These are phyloP conservation scores for Pteromalus puparum DNA, from an alignment of 1,140 invertebrate species.

Conservation along the genomic window DNA sequence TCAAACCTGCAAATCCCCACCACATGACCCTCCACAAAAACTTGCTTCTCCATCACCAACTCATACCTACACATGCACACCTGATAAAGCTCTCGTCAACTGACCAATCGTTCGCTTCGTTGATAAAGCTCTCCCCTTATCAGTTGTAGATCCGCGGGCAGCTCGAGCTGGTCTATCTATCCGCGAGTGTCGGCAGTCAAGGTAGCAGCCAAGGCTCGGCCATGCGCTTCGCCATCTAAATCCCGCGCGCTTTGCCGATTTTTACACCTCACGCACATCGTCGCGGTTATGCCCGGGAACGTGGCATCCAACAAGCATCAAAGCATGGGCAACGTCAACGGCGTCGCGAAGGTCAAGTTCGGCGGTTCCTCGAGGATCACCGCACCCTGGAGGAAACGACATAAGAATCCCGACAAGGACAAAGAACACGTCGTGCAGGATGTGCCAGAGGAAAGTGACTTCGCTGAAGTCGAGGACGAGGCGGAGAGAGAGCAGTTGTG, in stretches of 20 bases:
- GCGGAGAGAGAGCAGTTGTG: conserved; percentile 71
- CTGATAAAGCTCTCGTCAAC: not conserved
- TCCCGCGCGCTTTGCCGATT: too few relatives aligned
- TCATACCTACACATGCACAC: not conserved
- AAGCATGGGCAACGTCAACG: conserved; percentile 11
- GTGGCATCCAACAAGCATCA: not conserved
- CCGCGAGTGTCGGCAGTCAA: not conserved
- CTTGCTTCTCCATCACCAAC: too few relatives aligned
- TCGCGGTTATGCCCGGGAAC: not conserved
- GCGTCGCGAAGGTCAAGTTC: not conserved
- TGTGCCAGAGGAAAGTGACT: conserved; percentile 1
- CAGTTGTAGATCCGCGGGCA: not conserved
- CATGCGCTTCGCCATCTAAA: not conserved
- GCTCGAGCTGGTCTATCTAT: not conserved
- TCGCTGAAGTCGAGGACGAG: conserved; percentile 53
- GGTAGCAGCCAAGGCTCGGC: not conserved
- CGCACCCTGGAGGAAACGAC: not conserved
- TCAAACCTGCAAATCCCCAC: too few relatives aligned
- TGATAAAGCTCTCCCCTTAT: not conserved
- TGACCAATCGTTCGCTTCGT: not conserved
- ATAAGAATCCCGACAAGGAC: not conserved
- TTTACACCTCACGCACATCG: not conserved
- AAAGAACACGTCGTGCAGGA: conserved; percentile 52
- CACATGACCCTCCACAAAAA: too few relatives aligned
- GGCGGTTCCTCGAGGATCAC: not conserved